A percentile compares a stretch with the other conserved stretches of the same genome.
Conservation (phyloP, 2,888 invertebrate species). For the Exephanes ischioxanthus region DNA sequence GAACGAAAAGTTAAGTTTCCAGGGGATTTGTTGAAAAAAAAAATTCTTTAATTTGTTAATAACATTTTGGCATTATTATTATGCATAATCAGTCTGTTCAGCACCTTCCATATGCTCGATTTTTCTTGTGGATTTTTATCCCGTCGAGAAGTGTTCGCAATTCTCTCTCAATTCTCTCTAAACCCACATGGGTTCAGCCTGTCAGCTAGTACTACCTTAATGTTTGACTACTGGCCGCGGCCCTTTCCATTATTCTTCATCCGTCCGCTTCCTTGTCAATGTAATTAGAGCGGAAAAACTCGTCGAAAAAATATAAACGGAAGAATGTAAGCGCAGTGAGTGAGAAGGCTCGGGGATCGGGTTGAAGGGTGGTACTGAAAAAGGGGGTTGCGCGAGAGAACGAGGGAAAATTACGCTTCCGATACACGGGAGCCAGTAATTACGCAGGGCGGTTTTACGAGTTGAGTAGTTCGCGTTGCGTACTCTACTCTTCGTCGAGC, state of each 20-base stretch:
- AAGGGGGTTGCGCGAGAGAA: constrained; percentile 18
- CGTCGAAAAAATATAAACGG: not conserved
- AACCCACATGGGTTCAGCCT: no score
- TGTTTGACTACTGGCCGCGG: not conserved
- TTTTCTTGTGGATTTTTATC: no score
- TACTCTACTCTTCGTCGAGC: constrained; percentile 18
- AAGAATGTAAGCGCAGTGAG: not conserved
- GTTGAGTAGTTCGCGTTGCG: constrained; percentile 35
- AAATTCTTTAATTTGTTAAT: no score
- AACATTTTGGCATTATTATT: no score
- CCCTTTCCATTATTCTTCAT: not conserved
- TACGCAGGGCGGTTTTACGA: constrained; percentile 34
- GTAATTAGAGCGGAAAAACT: not conserved
- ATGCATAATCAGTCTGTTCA: no score
- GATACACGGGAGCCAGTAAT: constrained; percentile 43
- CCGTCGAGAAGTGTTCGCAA: no score
- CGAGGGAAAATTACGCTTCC: constrained; percentile 21
- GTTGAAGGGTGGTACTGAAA: not conserved
- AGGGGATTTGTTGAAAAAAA: no score
- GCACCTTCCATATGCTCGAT: no score
- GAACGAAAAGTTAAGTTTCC: no score
- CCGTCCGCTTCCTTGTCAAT: not conserved
- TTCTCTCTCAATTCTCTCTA: no score
- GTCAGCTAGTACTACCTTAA: no score
- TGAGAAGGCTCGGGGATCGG: not conserved